Percentiles rank a stretch among this genome's conserved stretches.
phyloP scores from a whole-genome alignment of 1,140 invertebrate species.

The Pararge aegeria region DNA sequence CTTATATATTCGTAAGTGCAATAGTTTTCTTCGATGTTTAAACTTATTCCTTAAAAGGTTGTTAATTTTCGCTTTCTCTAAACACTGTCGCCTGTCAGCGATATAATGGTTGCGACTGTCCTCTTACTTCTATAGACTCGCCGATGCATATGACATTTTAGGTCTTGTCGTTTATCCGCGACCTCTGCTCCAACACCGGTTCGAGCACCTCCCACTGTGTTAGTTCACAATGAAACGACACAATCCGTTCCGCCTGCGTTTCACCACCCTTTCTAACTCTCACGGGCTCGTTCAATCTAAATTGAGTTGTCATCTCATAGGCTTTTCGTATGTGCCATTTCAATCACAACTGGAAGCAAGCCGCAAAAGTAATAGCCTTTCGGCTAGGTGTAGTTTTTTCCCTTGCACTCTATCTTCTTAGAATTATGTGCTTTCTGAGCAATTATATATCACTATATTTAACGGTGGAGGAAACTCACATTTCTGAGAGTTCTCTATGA shows the following conservation, averaged over 20 bases:
- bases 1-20: neutral
- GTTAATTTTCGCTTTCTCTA: slow-evolving; percentile 53
- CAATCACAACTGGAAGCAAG: neutral
- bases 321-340: slow-evolving; percentile 42
- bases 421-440: too few species aligned
- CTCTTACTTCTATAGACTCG: slow-evolving; percentile 23
- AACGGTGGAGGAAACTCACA: too few species aligned
- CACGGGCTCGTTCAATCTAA: slow-evolving; percentile 51
- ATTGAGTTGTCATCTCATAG: slow-evolving; percentile 65
- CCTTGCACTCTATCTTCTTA: too few species aligned
- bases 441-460: too few species aligned
- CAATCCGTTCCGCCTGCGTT: slow-evolving; percentile 60
- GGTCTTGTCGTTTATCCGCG: slow-evolving; percentile 35
- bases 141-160: slow-evolving; percentile 31
- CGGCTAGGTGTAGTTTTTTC: too few species aligned
- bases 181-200: slow-evolving; percentile 41
- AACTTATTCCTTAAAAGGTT: slow-evolving; percentile 8
- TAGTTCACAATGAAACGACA: slow-evolving; percentile 50
- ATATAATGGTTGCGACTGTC: slow-evolving; percentile 20
- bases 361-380: neutral
- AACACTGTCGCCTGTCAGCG: slow-evolving; percentile 35
- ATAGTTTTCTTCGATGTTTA: slow-evolving; percentile 4
- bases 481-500: too few species aligned
- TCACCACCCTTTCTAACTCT: slow-evolving; percentile 57
- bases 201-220: slow-evolving; percentile 42